These are phyloP conservation scores for Poecilus cupreus DNA, from an alignment of 2,888 invertebrate genomes.

Conservation along the genomic window DNA sequence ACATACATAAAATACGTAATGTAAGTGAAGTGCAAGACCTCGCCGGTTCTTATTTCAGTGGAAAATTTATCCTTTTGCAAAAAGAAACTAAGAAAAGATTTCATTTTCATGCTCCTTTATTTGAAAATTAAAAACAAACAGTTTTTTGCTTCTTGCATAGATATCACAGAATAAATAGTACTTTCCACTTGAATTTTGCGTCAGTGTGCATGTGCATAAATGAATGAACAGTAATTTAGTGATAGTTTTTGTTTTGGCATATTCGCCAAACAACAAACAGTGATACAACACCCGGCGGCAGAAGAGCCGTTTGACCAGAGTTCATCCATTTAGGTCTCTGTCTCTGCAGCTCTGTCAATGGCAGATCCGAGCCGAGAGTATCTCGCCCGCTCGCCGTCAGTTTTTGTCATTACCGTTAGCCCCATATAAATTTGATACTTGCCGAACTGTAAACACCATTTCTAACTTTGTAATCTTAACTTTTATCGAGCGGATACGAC, in stretches of 20 bases:
- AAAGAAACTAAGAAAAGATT: constrained; percentile 19
- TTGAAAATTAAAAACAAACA: constrained; percentile 35
- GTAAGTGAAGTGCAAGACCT: neutral
- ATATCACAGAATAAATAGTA: constrained; percentile 5
- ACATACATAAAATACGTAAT: neutral
- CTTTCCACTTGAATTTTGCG: neutral
- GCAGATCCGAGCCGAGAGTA: constrained; percentile 22
- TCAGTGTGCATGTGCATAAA: neutral
- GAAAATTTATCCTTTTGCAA: neutral
- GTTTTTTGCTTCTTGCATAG: neutral
- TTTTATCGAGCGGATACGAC: constrained; percentile 39
- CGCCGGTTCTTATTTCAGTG: neutral
- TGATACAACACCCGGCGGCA: neutral
- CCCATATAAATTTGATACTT: constrained; percentile 52
- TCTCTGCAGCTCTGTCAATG: constrained; percentile 17
- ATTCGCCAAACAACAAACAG: neutral
- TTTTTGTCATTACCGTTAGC: constrained; percentile 42
- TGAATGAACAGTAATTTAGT: neutral
- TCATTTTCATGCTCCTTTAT: neutral
- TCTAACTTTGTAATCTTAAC: constrained; percentile 54
- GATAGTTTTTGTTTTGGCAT: neutral
- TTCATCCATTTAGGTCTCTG: neutral
- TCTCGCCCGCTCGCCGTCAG: constrained; percentile 17
- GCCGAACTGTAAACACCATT: constrained; percentile 48
- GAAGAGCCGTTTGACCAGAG: neutral